These are phyloP conservation scores for Melospiza melodia DNA, from an alignment of 2,113 vertebrate genomes.

Conservation along the genomic window DNA sequence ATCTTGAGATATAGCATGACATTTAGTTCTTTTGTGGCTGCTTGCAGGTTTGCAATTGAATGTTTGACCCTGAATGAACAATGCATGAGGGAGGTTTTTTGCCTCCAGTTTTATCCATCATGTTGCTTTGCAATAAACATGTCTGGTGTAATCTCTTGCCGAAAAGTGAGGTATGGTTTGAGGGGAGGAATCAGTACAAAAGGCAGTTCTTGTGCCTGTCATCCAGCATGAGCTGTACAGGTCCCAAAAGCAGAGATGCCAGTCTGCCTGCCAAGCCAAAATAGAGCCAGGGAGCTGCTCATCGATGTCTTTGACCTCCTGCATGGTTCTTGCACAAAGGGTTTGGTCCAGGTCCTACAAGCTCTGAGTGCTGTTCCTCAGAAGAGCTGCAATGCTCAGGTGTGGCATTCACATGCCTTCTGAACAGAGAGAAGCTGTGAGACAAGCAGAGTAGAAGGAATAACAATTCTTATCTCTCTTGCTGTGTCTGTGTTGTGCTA, in stretches of 20 bases:
- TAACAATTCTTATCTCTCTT: too few species aligned
- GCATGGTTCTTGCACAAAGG: not conserved
- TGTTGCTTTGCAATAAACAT: not conserved
- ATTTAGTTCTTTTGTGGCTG: not conserved
- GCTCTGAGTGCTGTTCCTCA: not conserved
- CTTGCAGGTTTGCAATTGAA: not conserved
- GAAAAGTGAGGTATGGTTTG: not conserved
- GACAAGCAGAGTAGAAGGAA: too few species aligned
- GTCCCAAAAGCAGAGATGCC: not conserved
- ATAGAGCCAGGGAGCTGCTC: accelerated
- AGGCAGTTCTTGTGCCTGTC: not conserved
- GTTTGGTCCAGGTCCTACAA: not conserved
- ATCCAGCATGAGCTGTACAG: not conserved
- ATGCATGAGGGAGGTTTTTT: not conserved
- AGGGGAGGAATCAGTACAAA: not conserved
- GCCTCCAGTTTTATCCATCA: not conserved
- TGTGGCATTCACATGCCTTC: too few species aligned
- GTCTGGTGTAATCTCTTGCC: not conserved
- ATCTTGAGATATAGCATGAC: not conserved
- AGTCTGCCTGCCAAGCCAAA: not conserved
- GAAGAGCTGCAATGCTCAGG: not conserved
- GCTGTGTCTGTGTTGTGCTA: too few species aligned
- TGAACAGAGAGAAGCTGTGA: too few species aligned
- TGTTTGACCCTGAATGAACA: not conserved
- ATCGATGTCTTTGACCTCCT: accelerated